Evolutionary conservation across 2,797 vertebrate species (phyloP).

Genomic region (Crenuchus spilurus): DNA sequence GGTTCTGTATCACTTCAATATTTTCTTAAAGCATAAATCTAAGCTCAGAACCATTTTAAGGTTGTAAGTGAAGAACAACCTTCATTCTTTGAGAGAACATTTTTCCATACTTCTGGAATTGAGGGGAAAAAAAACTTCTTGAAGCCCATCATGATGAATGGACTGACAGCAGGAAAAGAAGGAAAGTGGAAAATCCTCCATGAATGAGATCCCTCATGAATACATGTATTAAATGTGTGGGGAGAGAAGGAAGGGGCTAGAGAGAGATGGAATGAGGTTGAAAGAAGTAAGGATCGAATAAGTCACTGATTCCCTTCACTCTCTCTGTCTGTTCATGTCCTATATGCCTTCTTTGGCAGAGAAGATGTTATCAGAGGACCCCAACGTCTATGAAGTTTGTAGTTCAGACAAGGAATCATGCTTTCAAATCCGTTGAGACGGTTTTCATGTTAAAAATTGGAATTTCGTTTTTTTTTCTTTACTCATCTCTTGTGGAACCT

Average conservation of each 20-base stretch:
- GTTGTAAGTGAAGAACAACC: background rate
- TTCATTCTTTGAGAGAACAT: background rate
- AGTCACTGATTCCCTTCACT: background rate
- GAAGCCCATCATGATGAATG: constrained; percentile 34
- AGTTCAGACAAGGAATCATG: background rate
- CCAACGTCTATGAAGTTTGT: background rate
- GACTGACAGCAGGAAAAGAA: constrained; percentile 9
- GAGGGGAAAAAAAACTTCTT: constrained; percentile 16
- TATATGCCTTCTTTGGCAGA: background rate
- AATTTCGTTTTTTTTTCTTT: background rate
- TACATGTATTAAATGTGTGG: constrained; percentile 22
- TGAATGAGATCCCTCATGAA: constrained; percentile 17
- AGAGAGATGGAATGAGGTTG: constrained; percentile 33
- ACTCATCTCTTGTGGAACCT: background rate
- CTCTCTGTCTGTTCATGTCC: background rate
- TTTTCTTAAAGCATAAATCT: background rate
- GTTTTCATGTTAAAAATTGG: background rate
- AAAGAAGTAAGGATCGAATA: background rate
- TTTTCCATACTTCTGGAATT: background rate
- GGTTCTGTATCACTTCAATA: no score
- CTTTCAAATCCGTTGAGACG: background rate
- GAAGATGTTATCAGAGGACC: constrained; percentile 5
- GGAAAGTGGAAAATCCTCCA: constrained; percentile 16
- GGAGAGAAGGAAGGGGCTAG: background rate
- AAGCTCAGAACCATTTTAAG: background rate